Base-by-base conservation (phyloP, 2,113 vertebrate species). In the Pongo pygmaeus region DNA sequence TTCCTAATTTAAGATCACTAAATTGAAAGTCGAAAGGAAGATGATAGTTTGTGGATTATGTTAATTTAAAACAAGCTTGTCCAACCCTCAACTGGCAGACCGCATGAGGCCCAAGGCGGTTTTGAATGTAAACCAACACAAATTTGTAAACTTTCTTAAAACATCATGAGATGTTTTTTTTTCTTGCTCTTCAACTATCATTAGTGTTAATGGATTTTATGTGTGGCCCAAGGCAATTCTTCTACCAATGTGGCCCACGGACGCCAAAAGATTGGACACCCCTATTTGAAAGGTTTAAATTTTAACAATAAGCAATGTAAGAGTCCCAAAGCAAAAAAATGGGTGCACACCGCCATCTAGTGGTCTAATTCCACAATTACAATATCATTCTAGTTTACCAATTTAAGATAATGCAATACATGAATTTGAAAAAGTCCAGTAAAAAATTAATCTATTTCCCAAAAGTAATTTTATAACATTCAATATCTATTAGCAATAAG, bases 301-400 rank as follows among this genome's bases (percentile, higher is more conserved):
- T 35, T 52, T 5, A 85, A n/a, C 30, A 81, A 30, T 2, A 38
- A 72, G 11, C 43, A n/a, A 40, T 67, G 77, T 1, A 52, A 74
- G 0, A 40, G 13, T 3, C 0, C 8, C 3, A 16, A 27, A 23
- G 75, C 30, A 3, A 40, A 70, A 70, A 50, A 61, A 57, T 50
- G 20, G 22, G 52, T n/a, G 2, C 43, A 85, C 59, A 85, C 3
- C 52, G 23, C 94, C 96, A 80, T 72, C 97, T 97, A 55, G 93
- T 95, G 97, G 96, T 67, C 0, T 0, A 3, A 9, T 8, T 40
- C 3, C 61, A 12, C 23, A 94, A n/a, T 92, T 90, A 77, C 8
- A 35, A 2, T 23, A 8, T 16, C 30, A 3, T 35, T 40, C 67
- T 9, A 0, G 18, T 7, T 57, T 13, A 38, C 4, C n/a, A 6